Percentiles rank a stretch among this genome's conserved stretches.
Evolutionary conservation across 2,113 vertebrate species (phyloP).

Genomic region (Zosterops japonicus): DNA sequence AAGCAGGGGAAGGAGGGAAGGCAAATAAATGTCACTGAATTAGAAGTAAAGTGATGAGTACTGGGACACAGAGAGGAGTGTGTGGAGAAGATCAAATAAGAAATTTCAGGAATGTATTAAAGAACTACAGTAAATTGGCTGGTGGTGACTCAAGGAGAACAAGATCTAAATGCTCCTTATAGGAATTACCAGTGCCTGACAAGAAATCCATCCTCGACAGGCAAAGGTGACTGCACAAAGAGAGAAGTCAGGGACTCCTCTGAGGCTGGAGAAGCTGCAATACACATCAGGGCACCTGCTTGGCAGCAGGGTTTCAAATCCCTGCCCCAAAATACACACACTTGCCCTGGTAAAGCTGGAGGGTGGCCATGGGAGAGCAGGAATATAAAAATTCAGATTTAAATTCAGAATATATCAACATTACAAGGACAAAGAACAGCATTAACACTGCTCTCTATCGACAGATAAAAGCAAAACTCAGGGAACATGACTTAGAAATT

Average conservation of each 20-base stretch:
- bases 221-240: not conserved
- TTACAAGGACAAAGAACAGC: not conserved
- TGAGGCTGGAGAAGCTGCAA: not conserved
- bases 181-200: not conserved
- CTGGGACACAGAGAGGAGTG: not conserved
- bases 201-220: not conserved
- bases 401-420: not conserved
- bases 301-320: not conserved
- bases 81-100: not conserved
- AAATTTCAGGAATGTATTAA: not conserved
- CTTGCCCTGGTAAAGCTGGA: not conserved
- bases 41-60: not conserved
- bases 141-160: not conserved
- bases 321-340: not conserved
- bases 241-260: not conserved
- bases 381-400: not conserved
- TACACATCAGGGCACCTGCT: not conserved
- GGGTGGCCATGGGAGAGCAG: not conserved
- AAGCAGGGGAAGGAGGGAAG: not conserved
- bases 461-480: not conserved
- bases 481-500: not conserved
- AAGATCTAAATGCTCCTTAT: not conserved
- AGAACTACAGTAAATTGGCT: not conserved
- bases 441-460: not conserved
- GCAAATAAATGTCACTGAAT: not conserved